Evolutionary conservation across 2,888 invertebrate genomes (phyloP).

Genomic region (Platynereis dumerilii): DNA sequence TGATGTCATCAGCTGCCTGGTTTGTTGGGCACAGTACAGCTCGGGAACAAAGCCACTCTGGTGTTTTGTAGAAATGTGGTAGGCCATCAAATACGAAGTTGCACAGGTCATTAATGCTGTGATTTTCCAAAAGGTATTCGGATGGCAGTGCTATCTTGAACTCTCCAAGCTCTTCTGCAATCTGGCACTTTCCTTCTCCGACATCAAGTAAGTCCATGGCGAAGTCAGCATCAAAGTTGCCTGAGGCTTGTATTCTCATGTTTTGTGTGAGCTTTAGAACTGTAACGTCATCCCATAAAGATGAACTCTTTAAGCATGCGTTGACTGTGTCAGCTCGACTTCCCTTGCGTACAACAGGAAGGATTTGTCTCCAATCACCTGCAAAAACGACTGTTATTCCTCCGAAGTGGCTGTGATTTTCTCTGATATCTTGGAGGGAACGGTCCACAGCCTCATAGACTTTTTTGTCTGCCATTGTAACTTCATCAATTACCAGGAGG

Average conservation of each 20-base stretch:
- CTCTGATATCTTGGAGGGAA: conserved; percentile 16
- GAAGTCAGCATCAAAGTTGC: no score
- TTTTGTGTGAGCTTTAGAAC: conserved; percentile 10
- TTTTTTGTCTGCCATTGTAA: background rate
- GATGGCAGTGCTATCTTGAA: no score
- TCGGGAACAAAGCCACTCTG: no score
- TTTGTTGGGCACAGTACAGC: no score
- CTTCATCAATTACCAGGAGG: background rate
- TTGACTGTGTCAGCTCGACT: conserved; percentile 12
- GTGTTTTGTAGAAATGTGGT: no score
- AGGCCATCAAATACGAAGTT: no score
- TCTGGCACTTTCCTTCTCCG: no score
- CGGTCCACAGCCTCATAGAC: conserved; percentile 17
- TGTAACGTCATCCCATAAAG: conserved; percentile 3
- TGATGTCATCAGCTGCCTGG: no score
- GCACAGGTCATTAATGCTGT: no score
- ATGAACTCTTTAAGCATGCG: conserved; percentile 12
- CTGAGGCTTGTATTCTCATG: background rate
- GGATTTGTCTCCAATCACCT: conserved; percentile 26
- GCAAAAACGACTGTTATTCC: conserved; percentile 16
- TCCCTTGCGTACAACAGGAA: conserved; percentile 22
- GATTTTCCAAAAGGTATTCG: no score
- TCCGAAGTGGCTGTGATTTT: background rate
- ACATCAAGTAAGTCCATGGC: no score
- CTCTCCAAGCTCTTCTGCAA: no score